Percentiles rank a stretch among this genome's conserved stretches.
These are phyloP conservation scores for Wasmannia auropunctata DNA, from an alignment of 1,140 invertebrate species.

Conservation along the genomic window DNA sequence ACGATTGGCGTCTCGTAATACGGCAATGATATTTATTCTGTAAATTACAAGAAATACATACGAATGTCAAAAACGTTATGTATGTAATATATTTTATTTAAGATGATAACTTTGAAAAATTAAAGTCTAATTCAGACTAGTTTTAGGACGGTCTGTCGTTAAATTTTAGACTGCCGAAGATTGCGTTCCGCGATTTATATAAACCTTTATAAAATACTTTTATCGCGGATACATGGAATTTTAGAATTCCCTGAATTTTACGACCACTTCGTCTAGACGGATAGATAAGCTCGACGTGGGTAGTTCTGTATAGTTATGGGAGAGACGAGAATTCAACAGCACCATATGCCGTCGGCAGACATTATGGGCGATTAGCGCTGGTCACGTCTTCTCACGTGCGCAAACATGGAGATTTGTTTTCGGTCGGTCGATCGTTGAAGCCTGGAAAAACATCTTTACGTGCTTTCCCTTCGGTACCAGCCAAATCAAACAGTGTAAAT, in stretches of 20 bases:
- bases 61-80: neutral
- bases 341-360: conserved; percentile 4
- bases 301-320: conserved; percentile 9
- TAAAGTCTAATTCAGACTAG: neutral
- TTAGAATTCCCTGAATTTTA: conserved; percentile 16
- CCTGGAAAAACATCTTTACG: conserved; percentile 67
- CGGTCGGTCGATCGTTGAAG: conserved; percentile 15
- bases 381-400: conserved; percentile 63
- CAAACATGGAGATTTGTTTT: conserved; percentile 70
- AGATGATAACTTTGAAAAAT: neutral
- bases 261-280: neutral
- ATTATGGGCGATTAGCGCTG: conserved; percentile 65
- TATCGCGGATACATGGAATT: neutral
- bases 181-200: neutral
- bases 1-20: neutral
- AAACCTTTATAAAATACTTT: neutral
- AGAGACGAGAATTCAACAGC: conserved; percentile 24
- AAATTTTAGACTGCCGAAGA: conserved; percentile 11
- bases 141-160: neutral
- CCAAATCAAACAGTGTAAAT: conserved; percentile 60
- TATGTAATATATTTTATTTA: neutral
- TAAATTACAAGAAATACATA: neutral
- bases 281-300: conserved; percentile 23
- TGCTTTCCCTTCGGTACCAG: conserved; percentile 48
- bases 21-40: neutral